Evolutionary conservation across 2,797 vertebrate genomes (phyloP), one percentile per base, ranked within the genome.

Genomic region (Sebastes ruberrimus): DNA sequence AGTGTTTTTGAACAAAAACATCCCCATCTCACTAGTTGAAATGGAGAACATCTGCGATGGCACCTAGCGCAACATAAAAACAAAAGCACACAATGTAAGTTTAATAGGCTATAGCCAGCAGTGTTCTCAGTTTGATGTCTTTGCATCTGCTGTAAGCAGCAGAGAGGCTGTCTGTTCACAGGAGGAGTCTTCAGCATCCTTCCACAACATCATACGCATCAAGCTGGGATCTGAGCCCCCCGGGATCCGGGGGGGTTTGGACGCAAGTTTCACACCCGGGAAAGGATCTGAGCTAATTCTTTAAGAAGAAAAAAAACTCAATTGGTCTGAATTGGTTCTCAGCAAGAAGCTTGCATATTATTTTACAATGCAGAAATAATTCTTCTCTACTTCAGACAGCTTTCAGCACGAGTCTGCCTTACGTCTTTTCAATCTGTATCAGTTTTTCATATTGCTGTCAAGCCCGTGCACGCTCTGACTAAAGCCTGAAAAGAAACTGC

Each of bases 81-180:
- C 61, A 74, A 82, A 88, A 86, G 79, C 38, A 80, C 73, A 87
- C 82, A 82, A 65, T 81, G 56, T 71, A 78, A 65, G 65, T 89
- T 82, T 88, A 87, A 89, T 81, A 81, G 84, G 70, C 84, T 78
- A 56, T 42, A 85, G 76, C 83, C 88, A 81, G 81, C 83, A 81
- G 79, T 78, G 84, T 81, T 84, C 90, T 67, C 56, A 65, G 84
- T 86, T 83, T 90, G 86, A 88, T 88, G 78, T 88, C 80, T 85
- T 62, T 88, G 72, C 80, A 87, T 84, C 70, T 88, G 82, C 75
- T 87, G 80, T 65, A 86, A 71, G 60, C 79, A 69, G 87, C 69
- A 64, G 83, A 86, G 76, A 80, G 71, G 62, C 80, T 77, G 82
- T 84, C 82, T 90, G 79, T 82, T 92, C 88, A 85, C 89, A 90